Percentiles rank a stretch among this genome's conserved stretches.
These are phyloP conservation scores for Xerus inauris DNA, from an alignment of 2,113 vertebrate species.

Conservation along the genomic window DNA sequence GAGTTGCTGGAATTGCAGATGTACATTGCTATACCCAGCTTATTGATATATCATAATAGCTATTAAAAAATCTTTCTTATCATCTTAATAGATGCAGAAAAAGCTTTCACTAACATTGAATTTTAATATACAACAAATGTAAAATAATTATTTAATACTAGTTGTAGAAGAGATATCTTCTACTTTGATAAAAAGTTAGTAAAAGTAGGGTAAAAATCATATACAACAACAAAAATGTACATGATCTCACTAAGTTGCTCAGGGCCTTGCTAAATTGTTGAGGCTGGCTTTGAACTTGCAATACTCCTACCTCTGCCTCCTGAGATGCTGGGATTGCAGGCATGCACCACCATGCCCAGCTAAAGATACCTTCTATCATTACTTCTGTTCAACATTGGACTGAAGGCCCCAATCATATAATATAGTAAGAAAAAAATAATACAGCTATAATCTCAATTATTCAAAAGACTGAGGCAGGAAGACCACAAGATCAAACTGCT, in stretches of 20 bases:
- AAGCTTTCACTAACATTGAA: background rate
- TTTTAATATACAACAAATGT: background rate
- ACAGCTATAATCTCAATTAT: background rate
- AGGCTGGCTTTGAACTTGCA: no score
- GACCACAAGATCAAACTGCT: background rate
- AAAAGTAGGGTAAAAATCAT: background rate
- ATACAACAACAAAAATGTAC: background rate
- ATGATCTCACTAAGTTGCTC: no score
- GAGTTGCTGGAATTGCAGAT: background rate
- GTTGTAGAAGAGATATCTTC: background rate
- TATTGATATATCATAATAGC: background rate
- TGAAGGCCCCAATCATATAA: background rate
- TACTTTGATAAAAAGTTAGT: background rate
- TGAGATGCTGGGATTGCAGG: no score
- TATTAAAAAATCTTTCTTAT: background rate
- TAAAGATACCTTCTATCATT: background rate
- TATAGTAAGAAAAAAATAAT: background rate
- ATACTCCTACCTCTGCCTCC: no score
- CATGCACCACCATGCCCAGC: no score
- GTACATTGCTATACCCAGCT: background rate
- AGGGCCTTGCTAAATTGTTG: no score
- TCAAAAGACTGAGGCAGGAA: background rate
- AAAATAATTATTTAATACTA: background rate
- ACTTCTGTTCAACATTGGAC: background rate
- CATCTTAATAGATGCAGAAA: background rate